Evolutionary conservation across 2,113 vertebrate species (phyloP).

Genomic region (Xenopus borealis): DNA sequence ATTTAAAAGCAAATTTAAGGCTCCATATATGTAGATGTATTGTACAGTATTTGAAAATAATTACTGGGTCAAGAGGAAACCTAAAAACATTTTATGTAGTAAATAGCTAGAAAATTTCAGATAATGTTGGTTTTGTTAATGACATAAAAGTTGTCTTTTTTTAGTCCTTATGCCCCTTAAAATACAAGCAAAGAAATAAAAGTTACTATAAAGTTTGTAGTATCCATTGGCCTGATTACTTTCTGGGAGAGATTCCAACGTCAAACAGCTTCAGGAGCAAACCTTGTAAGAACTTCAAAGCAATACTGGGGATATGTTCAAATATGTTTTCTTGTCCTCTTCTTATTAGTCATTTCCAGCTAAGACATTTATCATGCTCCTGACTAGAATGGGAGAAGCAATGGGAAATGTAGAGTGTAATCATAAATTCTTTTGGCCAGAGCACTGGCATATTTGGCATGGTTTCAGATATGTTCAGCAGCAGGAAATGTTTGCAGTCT

Average conservation of each 20-base stretch:
- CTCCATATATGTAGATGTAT: no score
- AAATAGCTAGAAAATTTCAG: no score
- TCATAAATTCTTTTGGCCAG: conserved; percentile 42
- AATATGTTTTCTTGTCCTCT: conserved; percentile 41
- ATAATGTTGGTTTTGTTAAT: no score
- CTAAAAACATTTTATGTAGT: no score
- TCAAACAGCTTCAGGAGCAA: conserved; percentile 29
- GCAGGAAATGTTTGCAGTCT: conserved; percentile 31
- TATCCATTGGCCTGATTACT: conserved; percentile 13
- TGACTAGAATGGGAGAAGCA: conserved; percentile 35
- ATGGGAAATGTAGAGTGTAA: conserved; percentile 36
- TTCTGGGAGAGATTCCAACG: conserved; percentile 42
- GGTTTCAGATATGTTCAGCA: conserved; percentile 18
- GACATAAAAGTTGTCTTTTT: no score
- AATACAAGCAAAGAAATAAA: neutral
- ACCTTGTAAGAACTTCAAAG: conserved; percentile 42
- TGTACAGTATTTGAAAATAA: no score
- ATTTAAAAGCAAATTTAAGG: no score
- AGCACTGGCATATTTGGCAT: conserved; percentile 30
- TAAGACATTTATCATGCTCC: conserved; percentile 41
- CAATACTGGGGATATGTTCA: conserved; percentile 31
- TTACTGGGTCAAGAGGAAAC: no score
- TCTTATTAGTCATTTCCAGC: conserved; percentile 39
- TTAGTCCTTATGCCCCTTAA: no score
- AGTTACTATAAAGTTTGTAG: conserved; percentile 10